These are phyloP conservation scores for Thomomys bottae DNA, from an alignment of 2,113 vertebrate genomes.

Conservation along the genomic window DNA sequence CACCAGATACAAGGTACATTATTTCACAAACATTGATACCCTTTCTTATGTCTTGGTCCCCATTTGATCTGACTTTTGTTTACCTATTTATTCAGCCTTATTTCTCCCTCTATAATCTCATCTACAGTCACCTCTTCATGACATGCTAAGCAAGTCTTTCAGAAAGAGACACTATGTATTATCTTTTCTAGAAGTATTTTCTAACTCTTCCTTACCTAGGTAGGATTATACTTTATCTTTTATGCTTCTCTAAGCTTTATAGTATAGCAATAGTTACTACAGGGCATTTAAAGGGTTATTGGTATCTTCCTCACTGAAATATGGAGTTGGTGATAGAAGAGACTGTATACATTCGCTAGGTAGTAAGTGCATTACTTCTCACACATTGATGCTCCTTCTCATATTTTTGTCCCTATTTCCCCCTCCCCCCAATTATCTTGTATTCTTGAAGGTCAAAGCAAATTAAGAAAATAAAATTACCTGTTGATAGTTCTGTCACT, in stretches of 20 bases:
- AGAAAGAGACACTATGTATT: neutral
- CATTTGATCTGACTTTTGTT: neutral
- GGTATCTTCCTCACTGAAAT: neutral
- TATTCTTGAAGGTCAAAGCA: neutral
- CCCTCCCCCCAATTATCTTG: too few species aligned
- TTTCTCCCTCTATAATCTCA: neutral
- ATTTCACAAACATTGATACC: too few species aligned
- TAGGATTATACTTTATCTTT: neutral
- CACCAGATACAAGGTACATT: too few species aligned
- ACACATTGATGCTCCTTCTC: too few species aligned
- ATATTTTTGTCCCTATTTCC: too few species aligned
- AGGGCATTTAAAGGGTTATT: neutral
- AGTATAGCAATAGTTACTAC: neutral
- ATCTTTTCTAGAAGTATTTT: conserved; percentile 34
- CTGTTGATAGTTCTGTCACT: conserved; percentile 94
- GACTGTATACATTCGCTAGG: neutral
- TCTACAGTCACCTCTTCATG: neutral
- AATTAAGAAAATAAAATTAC: conserved; percentile 81
- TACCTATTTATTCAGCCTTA: neutral
- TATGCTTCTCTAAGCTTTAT: neutral
- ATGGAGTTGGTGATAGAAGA: neutral
- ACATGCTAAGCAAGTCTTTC: neutral
- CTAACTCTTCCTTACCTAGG: neutral
- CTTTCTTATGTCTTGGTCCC: too few species aligned
- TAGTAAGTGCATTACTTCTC: too few species aligned